Conservation (phyloP, 2,888 invertebrate species). For the Drosophila rellima region DNA sequence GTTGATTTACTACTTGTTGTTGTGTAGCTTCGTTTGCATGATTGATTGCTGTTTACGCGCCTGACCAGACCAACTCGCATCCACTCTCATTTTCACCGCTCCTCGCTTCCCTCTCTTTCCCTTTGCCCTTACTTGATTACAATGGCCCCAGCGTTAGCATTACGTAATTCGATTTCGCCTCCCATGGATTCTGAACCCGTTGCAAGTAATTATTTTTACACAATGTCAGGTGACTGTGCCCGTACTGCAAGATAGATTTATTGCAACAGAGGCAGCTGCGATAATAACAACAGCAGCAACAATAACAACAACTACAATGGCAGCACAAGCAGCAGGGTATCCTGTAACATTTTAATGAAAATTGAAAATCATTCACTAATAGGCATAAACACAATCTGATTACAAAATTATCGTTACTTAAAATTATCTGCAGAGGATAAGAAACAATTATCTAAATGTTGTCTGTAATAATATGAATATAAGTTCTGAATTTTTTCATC, state of each 20-base stretch:
- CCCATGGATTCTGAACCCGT: conserved; percentile 40
- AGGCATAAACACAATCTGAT: background rate
- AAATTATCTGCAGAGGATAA: background rate
- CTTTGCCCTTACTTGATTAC: conserved; percentile 28
- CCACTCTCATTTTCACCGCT: background rate
- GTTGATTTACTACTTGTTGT: conserved; percentile 27
- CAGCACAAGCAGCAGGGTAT: background rate
- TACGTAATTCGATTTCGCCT: conserved; percentile 55
- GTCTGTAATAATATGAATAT: too few relatives aligned
- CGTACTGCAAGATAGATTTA: conserved; percentile 42
- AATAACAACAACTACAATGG: conserved; percentile 4
- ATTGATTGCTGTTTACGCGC: conserved; percentile 73
- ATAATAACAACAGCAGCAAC: conserved; percentile 12
- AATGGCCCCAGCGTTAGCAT: conserved; percentile 22
- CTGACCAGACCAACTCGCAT: conserved; percentile 18
- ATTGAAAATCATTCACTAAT: background rate
- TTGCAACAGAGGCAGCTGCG: conserved; percentile 16
- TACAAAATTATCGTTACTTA: background rate
- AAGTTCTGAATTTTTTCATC: too few relatives aligned
- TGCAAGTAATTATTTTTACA: conserved; percentile 48
- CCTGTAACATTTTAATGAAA: conserved; percentile 37
- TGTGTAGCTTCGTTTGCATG: conserved; percentile 37
- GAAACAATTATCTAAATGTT: too few relatives aligned
- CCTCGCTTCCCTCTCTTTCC: background rate
- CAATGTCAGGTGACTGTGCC: conserved; percentile 47